Conservation (phyloP, 1,140 invertebrate species). For the Cydia strobilella region DNA sequence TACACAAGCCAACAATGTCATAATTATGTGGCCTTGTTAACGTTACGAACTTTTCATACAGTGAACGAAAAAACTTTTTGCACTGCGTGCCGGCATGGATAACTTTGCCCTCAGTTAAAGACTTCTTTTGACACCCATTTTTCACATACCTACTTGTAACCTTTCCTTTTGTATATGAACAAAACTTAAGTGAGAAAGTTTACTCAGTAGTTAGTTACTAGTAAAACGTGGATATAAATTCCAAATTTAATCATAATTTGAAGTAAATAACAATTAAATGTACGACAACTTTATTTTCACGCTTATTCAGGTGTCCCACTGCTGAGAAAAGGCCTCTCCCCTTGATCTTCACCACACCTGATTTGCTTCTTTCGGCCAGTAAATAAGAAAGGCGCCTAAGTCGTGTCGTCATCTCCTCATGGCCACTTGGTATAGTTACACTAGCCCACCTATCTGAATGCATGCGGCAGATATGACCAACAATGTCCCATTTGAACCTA, state of each 20-base stretch:
- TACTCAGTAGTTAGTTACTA: background rate
- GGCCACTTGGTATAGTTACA: no score
- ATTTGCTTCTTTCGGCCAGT: no score
- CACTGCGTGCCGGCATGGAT: slow-evolving; percentile 6
- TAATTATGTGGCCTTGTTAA: slow-evolving; percentile 7
- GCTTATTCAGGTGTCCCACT: no score
- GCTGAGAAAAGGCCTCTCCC: no score
- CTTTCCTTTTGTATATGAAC: background rate
- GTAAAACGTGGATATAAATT: background rate
- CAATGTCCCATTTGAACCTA: no score
- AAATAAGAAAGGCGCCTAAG: no score
- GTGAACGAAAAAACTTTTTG: slow-evolving; percentile 9
- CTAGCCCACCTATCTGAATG: no score
- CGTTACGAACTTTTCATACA: slow-evolving; percentile 7
- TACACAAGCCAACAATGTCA: background rate
- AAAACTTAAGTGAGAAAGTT: background rate
- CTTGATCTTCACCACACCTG: no score
- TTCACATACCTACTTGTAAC: background rate
- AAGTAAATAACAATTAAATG: no score
- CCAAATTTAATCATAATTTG: background rate
- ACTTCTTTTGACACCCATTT: slow-evolving; percentile 17
- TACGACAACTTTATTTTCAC: no score
- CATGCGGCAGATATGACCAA: no score
- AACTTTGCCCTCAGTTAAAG: slow-evolving; percentile 12
- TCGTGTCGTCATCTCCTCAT: no score